Conservation (phyloP, 2,113 vertebrate genomes). For the Neodontobutis hainanensis region DNA sequence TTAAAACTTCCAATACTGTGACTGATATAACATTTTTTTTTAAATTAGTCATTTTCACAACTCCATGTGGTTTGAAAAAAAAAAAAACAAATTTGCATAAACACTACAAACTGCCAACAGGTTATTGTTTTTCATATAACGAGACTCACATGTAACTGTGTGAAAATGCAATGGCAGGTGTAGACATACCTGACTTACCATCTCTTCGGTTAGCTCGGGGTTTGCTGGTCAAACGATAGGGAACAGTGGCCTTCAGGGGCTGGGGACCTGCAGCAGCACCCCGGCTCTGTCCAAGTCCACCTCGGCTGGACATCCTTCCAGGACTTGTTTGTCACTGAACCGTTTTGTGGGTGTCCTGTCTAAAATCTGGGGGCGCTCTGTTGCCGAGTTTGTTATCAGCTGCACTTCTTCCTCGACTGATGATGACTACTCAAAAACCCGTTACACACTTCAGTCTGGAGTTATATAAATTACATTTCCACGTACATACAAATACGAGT, state of each 20-base stretch:
- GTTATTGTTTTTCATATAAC: too few relatives aligned
- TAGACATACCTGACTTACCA: constrained; percentile 77
- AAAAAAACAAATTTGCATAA: too few relatives aligned
- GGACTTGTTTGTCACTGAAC: constrained; percentile 1
- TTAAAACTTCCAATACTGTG: too few relatives aligned
- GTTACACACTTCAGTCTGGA: constrained; percentile 41
- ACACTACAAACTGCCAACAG: too few relatives aligned
- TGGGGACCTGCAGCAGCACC: constrained; percentile 68
- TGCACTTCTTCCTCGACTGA: constrained; percentile 55
- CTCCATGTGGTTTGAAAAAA: too few relatives aligned
- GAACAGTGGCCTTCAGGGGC: constrained; percentile 85
- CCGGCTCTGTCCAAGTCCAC: constrained; percentile 55
- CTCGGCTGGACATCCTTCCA: constrained; percentile 65
- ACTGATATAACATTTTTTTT: too few relatives aligned
- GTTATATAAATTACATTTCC: constrained; percentile 1
- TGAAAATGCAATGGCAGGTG: constrained; percentile 24
- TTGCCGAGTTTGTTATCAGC: constrained; percentile 38
- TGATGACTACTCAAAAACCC: constrained; percentile 48
- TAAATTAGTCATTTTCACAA: too few relatives aligned
- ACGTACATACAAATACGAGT: neutral
- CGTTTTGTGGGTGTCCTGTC: constrained; percentile 17
- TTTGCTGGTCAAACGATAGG: constrained; percentile 82
- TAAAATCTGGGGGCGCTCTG: constrained; percentile 46
- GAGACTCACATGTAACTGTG: too few relatives aligned
- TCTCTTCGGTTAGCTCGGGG: constrained; percentile 64